Conservation (phyloP, 2,888 invertebrate species). For the Aleiodes testaceus region DNA sequence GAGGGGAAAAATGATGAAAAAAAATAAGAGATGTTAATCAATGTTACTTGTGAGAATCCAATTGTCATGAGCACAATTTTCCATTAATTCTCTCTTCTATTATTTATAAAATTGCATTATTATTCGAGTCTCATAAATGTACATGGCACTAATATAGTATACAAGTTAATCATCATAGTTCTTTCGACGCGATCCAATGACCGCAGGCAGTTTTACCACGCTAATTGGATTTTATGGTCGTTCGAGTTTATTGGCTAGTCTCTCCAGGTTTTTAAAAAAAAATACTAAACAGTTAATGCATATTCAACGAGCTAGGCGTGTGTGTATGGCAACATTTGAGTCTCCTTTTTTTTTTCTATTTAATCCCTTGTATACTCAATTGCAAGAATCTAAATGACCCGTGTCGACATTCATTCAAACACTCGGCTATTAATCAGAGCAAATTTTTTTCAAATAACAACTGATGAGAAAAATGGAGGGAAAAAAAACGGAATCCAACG, state of each 20-base stretch:
- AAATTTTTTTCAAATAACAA: constrained; percentile 1
- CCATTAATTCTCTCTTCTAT: constrained; percentile 16
- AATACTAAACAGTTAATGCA: constrained; percentile 36
- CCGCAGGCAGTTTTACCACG: constrained; percentile 49
- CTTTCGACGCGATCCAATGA: constrained; percentile 34
- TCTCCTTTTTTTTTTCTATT: not conserved
- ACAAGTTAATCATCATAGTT: constrained; percentile 40
- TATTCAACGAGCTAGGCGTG: constrained; percentile 27
- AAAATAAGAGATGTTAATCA: constrained; percentile 25
- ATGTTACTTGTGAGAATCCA: constrained; percentile 23
- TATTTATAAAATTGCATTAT: constrained; percentile 28
- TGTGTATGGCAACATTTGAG: constrained; percentile 7
- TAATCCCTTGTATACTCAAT: constrained; percentile 61
- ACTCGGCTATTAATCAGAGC: constrained; percentile 23
- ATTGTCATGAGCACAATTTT: constrained; percentile 27
- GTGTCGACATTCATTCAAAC: constrained; percentile 39
- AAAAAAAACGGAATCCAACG: no score
- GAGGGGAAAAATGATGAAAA: not conserved
- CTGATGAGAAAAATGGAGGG: not conserved
- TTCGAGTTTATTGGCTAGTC: constrained; percentile 66
- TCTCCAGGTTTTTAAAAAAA: constrained; percentile 49
- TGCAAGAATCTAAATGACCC: constrained; percentile 48
- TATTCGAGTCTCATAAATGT: constrained; percentile 12
- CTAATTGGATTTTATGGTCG: constrained; percentile 71
- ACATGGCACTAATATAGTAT: constrained; percentile 25